A percentile compares a stretch with the other conserved stretches of the same genome.
Evolutionary conservation across 2,888 invertebrate species (phyloP).

Genomic region (Itoplectis maculator): DNA sequence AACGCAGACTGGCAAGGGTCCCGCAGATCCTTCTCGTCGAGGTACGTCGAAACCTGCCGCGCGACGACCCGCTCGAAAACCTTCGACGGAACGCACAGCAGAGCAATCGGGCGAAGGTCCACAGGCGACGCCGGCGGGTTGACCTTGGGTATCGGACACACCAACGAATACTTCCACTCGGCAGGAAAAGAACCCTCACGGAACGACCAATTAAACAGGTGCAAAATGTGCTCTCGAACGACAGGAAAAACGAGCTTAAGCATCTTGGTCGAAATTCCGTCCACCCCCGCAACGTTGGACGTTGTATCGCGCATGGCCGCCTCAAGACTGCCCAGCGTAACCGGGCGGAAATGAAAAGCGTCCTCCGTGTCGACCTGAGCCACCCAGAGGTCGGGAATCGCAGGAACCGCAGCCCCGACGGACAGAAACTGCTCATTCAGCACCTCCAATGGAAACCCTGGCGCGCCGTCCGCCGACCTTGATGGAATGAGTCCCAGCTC

Average conservation of each 20-base stretch:
- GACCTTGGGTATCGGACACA: constrained; percentile 1
- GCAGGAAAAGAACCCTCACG: too few relatives aligned
- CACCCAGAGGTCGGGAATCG: not conserved
- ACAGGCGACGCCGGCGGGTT: not conserved
- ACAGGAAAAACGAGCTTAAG: not conserved
- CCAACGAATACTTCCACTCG: not conserved
- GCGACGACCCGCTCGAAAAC: not conserved
- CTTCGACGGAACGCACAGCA: not conserved
- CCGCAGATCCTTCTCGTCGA: not conserved
- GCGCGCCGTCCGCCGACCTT: not conserved
- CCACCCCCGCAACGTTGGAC: too few relatives aligned
- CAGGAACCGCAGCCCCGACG: not conserved
- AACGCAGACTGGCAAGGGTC: not conserved
- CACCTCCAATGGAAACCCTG: not conserved
- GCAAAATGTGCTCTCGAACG: not conserved
- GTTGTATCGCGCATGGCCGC: not conserved
- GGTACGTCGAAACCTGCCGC: not conserved
- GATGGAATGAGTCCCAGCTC: not conserved
- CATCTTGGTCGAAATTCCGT: too few relatives aligned
- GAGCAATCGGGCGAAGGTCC: not conserved
- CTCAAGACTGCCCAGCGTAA: not conserved
- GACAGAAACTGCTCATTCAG: not conserved
- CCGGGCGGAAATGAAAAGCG: not conserved
- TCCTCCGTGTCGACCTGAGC: not conserved
- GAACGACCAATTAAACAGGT: not conserved